A percentile compares a stretch with the other conserved stretches of the same genome.
These are phyloP conservation scores for Zaprionus tsacasi DNA, from an alignment of 1,140 invertebrate genomes.

Conservation along the genomic window DNA sequence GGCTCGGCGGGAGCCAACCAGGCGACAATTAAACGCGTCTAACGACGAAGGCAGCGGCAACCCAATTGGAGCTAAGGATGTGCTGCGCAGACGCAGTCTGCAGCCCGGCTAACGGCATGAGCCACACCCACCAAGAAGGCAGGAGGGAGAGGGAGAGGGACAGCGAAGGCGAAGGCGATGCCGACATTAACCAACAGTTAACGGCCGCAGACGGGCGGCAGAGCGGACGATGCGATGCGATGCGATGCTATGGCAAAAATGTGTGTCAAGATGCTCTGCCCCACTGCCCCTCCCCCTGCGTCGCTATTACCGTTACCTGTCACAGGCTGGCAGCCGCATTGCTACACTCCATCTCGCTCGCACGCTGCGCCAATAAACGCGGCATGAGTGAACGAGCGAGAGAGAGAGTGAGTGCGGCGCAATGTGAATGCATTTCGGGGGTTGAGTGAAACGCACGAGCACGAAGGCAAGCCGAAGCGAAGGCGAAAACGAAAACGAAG, in stretches of 20 bases:
- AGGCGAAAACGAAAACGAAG: too few species aligned
- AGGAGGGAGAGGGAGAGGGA: neutral
- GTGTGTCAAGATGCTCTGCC: slow-evolving; percentile 66
- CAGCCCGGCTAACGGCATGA: slow-evolving; percentile 1
- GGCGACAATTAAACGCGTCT: slow-evolving; percentile 66
- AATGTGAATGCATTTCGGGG: slow-evolving; percentile 54
- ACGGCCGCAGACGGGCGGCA: slow-evolving; percentile 42
- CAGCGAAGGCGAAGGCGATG: too few species aligned
- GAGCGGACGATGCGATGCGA: slow-evolving; percentile 11
- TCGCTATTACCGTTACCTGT: slow-evolving; percentile 55
- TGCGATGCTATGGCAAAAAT: slow-evolving; percentile 34
- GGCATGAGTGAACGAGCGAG: slow-evolving; percentile 29
- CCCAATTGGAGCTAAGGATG: slow-evolving; percentile 73
- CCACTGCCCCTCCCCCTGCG: neutral
- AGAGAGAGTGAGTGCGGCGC: slow-evolving; percentile 24
- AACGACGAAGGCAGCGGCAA: slow-evolving; percentile 52
- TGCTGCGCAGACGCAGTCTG: slow-evolving; percentile 69
- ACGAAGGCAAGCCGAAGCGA: neutral
- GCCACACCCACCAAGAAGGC: slow-evolving; percentile 62
- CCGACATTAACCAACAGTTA: slow-evolving; percentile 71
- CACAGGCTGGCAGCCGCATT: slow-evolving; percentile 33
- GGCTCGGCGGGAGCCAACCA: slow-evolving; percentile 54
- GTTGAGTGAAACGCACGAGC: slow-evolving; percentile 54
- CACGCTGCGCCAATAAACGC: neutral
- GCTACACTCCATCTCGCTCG: slow-evolving; percentile 40